A percentile compares a stretch with the other conserved stretches of the same genome.
phyloP scores from a whole-genome alignment of 2,113 vertebrate genomes.

The Archilochus colubris region DNA sequence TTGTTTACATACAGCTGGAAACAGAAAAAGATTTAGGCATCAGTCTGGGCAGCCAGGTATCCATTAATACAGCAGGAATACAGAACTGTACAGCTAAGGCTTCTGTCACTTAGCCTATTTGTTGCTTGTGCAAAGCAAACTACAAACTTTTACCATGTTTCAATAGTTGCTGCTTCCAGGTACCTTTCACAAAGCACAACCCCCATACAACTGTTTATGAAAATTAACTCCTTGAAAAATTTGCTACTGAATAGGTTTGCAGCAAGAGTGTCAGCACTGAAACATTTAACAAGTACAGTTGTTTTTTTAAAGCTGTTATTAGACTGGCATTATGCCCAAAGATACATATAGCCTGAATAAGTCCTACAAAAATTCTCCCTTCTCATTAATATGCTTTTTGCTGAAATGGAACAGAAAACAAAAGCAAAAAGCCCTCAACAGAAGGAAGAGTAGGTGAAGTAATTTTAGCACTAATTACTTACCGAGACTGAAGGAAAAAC shows the following conservation, averaged over 20 bases:
- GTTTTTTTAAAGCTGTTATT: background rate
- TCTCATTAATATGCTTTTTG: background rate
- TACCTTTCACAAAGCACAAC: background rate
- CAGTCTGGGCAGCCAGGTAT: background rate
- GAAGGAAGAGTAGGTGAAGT: background rate
- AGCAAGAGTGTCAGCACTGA: background rate
- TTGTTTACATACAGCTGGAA: constrained; percentile 91
- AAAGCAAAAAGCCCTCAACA: background rate
- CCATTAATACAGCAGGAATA: background rate
- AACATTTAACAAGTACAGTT: background rate
- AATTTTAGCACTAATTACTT: background rate
- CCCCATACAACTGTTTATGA: background rate
- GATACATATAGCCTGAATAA: background rate
- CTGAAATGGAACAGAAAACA: background rate
- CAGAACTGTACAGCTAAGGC: background rate
- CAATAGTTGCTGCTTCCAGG: background rate
- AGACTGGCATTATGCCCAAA: background rate
- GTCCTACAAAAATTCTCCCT: background rate
- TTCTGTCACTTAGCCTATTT: background rate
- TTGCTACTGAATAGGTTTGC: background rate
- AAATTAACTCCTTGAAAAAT: background rate
- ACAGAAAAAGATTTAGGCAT: constrained; percentile 22
- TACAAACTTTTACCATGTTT: background rate
- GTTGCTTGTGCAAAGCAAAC: background rate
- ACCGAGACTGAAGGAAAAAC: background rate